Evolutionary conservation across 92 coral and sea anemone species (phyloP), one percentile per base, ranked within the genome.

Genomic region (Heliopora coerulea): DNA sequence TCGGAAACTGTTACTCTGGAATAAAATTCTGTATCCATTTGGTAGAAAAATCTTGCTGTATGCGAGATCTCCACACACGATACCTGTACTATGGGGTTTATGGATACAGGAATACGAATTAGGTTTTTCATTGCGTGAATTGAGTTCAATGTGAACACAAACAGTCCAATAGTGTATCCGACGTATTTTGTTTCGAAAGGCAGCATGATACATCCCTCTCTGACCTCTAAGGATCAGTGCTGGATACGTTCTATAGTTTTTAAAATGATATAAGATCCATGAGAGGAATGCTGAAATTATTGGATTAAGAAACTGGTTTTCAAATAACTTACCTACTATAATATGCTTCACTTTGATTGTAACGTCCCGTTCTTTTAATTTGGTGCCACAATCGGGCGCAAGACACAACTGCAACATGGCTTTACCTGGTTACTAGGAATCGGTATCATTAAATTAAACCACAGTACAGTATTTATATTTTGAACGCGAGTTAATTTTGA

Each of bases 51-150:
- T 6, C 37, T 11, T 20, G 57, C 2, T 44, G 57, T 21, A 0
- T 18, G 13, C 18, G 56, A 41, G 14, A 66, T 8, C 56, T 41
- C 37, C 21, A 66, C 44, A 7, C 30, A 66, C 15, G 73, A 28
- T 6, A 24, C 52, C 44, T 66, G 73, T n/a, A 66, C 73, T 44
- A 66, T 26, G 18, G 73, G 73, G 27, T 41, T 66, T 10, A 66
- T 66, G 18, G 73, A 41, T n/a, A 66, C 73, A 20, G 73, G 73
- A 25, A 66, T 66, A 23, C 57, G 32, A 34, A 66, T 66, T 23
- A 14, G 4, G 23, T 37, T 50, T 63, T 40, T 44, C 29, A 13
- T 67, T 28, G 57, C 74, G 1, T 67, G 58, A 17, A 34, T n/a
- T 20, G 9, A 8, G 57, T 26, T 32, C 1, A 66, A 10, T 44